A percentile compares a stretch with the other conserved stretches of the same genome.
These are phyloP conservation scores for Lithophane ornitopus DNA, from an alignment of 2,888 invertebrate species.

Conservation along the genomic window DNA sequence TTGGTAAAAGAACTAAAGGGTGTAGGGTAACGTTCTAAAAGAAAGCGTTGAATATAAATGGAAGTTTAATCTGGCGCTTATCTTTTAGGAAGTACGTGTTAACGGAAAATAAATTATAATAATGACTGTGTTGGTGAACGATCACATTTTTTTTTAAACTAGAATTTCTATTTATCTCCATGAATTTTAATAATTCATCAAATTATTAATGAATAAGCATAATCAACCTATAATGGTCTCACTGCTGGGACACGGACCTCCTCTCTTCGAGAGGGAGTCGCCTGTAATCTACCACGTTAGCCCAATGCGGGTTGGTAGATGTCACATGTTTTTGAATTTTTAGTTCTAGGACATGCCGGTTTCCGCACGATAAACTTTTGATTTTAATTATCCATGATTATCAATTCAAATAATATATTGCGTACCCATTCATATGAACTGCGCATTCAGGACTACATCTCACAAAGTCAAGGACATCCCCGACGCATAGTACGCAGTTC, in stretches of 20 bases:
- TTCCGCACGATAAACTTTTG: no score
- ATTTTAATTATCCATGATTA: neutral
- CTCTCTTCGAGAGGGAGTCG: no score
- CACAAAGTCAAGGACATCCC: slow-evolving; percentile 6
- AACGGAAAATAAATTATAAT: neutral
- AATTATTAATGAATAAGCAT: no score
- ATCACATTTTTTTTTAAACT: neutral
- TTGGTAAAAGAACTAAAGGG: slow-evolving; percentile 48
- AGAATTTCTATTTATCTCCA: neutral
- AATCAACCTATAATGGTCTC: no score
- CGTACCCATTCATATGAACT: neutral
- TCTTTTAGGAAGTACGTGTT: slow-evolving; percentile 35
- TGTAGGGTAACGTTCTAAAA: slow-evolving; percentile 27
- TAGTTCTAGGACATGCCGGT: no score
- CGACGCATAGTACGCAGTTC: neutral
- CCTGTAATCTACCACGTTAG: no score
- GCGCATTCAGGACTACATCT: neutral
- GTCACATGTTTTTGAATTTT: no score
- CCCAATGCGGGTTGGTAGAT: no score
- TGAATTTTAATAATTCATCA: no score
- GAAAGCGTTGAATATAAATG: slow-evolving; percentile 57
- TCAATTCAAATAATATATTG: neutral
- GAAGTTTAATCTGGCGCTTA: slow-evolving; percentile 48
- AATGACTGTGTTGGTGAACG: neutral
- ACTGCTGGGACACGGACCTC: no score